A percentile compares a stretch with the other conserved stretches of the same genome.
phyloP scores from a whole-genome alignment of 2,113 vertebrate genomes.

The Oreotrochilus melanogaster region DNA sequence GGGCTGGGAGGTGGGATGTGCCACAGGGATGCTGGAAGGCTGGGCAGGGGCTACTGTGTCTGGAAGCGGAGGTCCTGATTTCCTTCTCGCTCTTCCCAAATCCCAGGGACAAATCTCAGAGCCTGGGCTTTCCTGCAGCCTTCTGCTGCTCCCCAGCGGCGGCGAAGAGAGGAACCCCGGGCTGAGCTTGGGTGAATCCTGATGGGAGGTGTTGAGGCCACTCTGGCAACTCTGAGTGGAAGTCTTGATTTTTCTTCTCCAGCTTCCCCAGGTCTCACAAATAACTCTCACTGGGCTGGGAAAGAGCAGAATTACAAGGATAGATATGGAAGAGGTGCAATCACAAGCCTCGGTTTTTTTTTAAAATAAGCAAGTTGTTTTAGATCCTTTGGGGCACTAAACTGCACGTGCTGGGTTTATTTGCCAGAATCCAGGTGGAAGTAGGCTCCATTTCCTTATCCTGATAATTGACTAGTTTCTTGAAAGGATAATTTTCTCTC shows the following conservation, averaged over 20 bases:
- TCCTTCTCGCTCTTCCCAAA: accelerated
- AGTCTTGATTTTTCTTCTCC: background rate
- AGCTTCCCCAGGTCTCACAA: background rate
- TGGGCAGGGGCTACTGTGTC: background rate
- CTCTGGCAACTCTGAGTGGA: accelerated
- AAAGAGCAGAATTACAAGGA: background rate
- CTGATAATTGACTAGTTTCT: background rate
- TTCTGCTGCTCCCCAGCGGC: slow-evolving; percentile 55
- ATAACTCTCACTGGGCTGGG: background rate
- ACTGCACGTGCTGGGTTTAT: background rate
- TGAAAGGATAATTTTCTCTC: background rate
- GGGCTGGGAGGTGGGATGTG: background rate
- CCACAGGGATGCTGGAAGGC: background rate
- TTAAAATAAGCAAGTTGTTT: background rate
- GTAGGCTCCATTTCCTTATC: accelerated
- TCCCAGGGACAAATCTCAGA: accelerated
- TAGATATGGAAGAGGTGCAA: background rate
- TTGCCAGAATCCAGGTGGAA: background rate
- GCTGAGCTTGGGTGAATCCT: background rate
- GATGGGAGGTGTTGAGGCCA: background rate
- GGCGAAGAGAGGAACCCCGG: background rate
- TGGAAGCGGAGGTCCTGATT: background rate
- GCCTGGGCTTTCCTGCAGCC: background rate
- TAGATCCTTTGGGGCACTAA: background rate
- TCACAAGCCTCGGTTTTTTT: background rate